Evolutionary conservation across 2,113 vertebrate species (phyloP), one percentile per base, ranked within the genome.

Genomic region (Choloepus hoffmanni): DNA sequence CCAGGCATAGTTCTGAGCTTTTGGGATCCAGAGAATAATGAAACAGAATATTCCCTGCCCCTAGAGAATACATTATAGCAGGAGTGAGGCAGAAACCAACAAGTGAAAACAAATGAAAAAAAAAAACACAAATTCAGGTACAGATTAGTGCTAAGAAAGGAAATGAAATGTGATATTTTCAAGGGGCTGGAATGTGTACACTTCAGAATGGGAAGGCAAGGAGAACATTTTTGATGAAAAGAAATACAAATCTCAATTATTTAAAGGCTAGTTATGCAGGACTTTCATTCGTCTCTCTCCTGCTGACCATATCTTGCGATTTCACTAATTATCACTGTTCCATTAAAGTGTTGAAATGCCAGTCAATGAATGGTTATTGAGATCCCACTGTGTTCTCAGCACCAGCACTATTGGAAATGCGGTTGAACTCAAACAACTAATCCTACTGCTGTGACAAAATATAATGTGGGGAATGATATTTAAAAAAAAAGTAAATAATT

Each of bases 241-340:
- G 63, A 95, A 89, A 70, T 23, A 24, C 1, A 96, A n/a, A 81
- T 33, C 43, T 96, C 50, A 70, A 16, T 58, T 50, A 63, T 14
- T 28, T 33, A 72, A 58, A 45, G 48, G 68, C 53, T 89, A 70
- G 36, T 76, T 86, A 26, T 23, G 50, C 2, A 30, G 19, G 40
- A 26, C 2, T 16, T 77, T 68, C 72, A 63, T 77, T 82, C 67
- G 33, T 89, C 23, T 90, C 45, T 93, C 43, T 89, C 65, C n/a
- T 36, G 63, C 53, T 95, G 79, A 79, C 89, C 60, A 70, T 85
- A 90, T 68, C 85, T 91, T 81, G 26, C 43, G 85, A 96, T 92
- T 96, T 94, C 92, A 72, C 83, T 94, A 91, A 81, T 89, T 90
- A 88, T 76, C 60, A 90, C 36, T 72, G n/a, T 85, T 65, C 53